Evolutionary conservation across 1,140 invertebrate genomes (phyloP).

Genomic region (Brachionus plicatilis): DNA sequence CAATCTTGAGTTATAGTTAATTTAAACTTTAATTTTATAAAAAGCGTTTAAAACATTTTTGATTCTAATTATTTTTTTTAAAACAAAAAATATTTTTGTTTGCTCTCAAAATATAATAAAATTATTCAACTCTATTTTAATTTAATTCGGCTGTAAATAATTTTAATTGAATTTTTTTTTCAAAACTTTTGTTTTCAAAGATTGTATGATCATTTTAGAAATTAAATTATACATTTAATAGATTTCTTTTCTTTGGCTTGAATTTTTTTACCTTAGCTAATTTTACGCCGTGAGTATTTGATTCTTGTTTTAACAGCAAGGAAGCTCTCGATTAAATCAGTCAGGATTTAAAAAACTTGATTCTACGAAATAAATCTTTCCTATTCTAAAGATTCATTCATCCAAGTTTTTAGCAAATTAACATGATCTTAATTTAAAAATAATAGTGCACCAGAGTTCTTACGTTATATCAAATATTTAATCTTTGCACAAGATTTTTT

Average conservation of each 20-base stretch:
- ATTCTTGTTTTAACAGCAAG: too few relatives aligned
- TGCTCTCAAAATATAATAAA: background rate
- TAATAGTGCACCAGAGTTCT: background rate
- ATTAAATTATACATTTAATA: background rate
- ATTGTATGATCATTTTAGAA: background rate
- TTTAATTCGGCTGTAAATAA: background rate
- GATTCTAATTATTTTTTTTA: background rate
- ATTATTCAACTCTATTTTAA: background rate
- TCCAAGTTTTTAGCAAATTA: too few relatives aligned
- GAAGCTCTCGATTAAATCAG: too few relatives aligned
- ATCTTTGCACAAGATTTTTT: background rate
- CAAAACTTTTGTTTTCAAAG: background rate
- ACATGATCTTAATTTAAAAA: background rate
- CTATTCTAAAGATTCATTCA: too few relatives aligned
- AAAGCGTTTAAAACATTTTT: background rate
- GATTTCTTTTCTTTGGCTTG: background rate
- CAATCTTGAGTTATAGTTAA: background rate
- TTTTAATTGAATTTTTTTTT: slow-evolving; percentile 2
- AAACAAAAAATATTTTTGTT: background rate
- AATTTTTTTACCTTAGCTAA: background rate
- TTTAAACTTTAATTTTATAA: background rate
- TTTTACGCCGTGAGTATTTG: too few relatives aligned
- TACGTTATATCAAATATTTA: background rate
- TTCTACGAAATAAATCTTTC: too few relatives aligned
- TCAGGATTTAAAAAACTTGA: too few relatives aligned